Percentiles rank a stretch among this genome's conserved stretches.
phyloP scores from a whole-genome alignment of 2,113 vertebrate species.

The Coptodon rendalli region DNA sequence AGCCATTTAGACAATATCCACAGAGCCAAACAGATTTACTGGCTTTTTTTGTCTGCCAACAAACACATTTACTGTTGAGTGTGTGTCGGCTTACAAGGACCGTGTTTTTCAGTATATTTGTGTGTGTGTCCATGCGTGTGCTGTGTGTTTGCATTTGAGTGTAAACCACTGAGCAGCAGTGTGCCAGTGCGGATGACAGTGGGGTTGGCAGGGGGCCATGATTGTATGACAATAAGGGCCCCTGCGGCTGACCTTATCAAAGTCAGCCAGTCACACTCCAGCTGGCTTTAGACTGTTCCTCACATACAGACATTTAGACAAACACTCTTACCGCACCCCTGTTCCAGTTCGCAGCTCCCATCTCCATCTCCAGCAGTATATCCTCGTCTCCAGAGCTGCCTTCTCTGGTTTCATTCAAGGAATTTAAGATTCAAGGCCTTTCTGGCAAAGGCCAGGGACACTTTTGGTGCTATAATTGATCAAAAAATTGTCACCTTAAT shows the following conservation, averaged over 20 bases:
- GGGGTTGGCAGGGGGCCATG: conserved; percentile 39
- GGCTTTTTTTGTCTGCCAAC: conserved; percentile 48
- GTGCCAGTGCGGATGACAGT: conserved; percentile 47
- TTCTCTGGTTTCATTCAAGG: background rate
- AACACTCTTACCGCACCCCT: background rate
- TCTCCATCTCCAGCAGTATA: conserved; percentile 20
- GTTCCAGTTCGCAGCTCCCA: conserved; percentile 38
- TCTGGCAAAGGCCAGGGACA: background rate
- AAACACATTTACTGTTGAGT: conserved; percentile 47
- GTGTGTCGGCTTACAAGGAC: conserved; percentile 28
- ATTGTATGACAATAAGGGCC: conserved; percentile 49
- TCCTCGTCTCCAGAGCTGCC: background rate
- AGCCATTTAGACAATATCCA: conserved; percentile 52
- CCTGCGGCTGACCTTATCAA: conserved; percentile 65
- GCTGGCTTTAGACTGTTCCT: conserved; percentile 26
- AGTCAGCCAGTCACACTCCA: conserved; percentile 59
- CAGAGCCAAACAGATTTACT: conserved; percentile 56
- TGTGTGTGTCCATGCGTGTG: conserved; percentile 7
- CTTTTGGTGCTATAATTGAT: background rate
- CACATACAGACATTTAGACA: background rate
- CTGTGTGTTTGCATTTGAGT: conserved; percentile 8
- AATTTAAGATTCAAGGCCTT: conserved; percentile 18
- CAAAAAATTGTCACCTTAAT: background rate
- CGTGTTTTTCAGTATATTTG: conserved; percentile 13
- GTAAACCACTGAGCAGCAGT: conserved; percentile 6